These are phyloP conservation scores for Perithous albicinctus DNA, from an alignment of 2,888 invertebrate genomes.

Conservation along the genomic window DNA sequence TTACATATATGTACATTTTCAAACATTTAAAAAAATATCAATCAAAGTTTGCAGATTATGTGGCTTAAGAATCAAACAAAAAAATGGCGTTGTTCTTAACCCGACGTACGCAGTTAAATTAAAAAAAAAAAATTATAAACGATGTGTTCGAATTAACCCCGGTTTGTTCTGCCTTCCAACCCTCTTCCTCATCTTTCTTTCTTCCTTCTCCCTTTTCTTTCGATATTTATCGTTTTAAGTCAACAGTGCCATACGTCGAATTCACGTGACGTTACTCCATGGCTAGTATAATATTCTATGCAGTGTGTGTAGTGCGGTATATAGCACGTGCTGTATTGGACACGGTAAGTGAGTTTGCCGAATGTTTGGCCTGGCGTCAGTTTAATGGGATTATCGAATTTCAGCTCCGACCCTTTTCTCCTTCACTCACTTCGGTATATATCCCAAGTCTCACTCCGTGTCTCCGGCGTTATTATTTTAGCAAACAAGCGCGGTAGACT, in stretches of 20 bases:
- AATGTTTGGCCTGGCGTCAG: constrained; percentile 67
- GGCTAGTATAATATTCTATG: constrained; percentile 18
- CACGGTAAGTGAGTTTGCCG: constrained; percentile 60
- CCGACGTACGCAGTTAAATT: too few relatives aligned
- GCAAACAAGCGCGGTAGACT: constrained; percentile 68
- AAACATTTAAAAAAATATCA: too few relatives aligned
- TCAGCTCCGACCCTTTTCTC: constrained; percentile 63
- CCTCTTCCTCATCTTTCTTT: neutral
- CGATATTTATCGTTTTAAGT: constrained; percentile 70
- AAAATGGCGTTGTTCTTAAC: too few relatives aligned
- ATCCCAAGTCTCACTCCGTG: constrained; percentile 43
- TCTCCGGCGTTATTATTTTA: constrained; percentile 73
- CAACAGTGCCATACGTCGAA: constrained; percentile 54
- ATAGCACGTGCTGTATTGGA: constrained; percentile 53
- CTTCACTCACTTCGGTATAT: constrained; percentile 23
- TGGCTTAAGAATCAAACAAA: too few relatives aligned
- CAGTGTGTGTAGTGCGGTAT: constrained; percentile 10
- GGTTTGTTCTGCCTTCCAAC: constrained; percentile 54
- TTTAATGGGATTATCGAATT: constrained; percentile 76
- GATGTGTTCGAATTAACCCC: neutral
- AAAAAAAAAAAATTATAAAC: too few relatives aligned
- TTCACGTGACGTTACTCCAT: constrained; percentile 37
- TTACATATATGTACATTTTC: too few relatives aligned
- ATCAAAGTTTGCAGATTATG: too few relatives aligned
- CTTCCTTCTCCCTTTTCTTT: constrained; percentile 50